Conservation (phyloP, 2,888 invertebrate species). For the Cataglyphis altisquamis region DNA sequence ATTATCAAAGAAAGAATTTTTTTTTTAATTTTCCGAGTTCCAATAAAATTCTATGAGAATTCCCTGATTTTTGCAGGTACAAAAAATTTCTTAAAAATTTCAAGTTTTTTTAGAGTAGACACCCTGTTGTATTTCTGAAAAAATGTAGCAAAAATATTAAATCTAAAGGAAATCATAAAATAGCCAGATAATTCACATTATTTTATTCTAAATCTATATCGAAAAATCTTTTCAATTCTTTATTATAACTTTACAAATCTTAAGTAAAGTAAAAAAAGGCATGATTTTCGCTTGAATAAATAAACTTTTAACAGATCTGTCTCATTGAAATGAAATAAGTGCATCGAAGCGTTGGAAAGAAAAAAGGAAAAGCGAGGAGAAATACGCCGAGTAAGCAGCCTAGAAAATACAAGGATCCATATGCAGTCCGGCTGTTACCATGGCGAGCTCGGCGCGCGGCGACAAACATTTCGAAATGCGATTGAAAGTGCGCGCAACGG, state of each 20-base stretch:
- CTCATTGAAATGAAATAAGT: neutral
- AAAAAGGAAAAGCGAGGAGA: neutral
- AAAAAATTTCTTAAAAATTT: no score
- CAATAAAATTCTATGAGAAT: no score
- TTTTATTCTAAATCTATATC: neutral
- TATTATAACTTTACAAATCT: neutral
- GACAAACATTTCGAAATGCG: constrained; percentile 62
- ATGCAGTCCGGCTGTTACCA: constrained; percentile 41
- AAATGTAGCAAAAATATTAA: neutral
- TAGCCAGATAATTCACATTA: neutral
- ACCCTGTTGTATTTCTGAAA: no score
- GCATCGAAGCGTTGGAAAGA: neutral
- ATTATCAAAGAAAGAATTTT: no score
- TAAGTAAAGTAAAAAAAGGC: neutral
- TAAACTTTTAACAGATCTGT: neutral
- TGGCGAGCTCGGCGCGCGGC: constrained; percentile 34
- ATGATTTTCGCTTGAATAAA: neutral
- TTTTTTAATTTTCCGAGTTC: no score
- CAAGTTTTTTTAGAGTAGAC: no score
- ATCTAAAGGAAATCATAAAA: neutral
- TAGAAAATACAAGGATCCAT: neutral
- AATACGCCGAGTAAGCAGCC: no score
- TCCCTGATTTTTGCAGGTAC: no score
- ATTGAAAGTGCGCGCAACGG: constrained; percentile 55
- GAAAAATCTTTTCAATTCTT: neutral